Conservation (phyloP, 2,888 invertebrate species). For the Meliscaeva auricollis region DNA sequence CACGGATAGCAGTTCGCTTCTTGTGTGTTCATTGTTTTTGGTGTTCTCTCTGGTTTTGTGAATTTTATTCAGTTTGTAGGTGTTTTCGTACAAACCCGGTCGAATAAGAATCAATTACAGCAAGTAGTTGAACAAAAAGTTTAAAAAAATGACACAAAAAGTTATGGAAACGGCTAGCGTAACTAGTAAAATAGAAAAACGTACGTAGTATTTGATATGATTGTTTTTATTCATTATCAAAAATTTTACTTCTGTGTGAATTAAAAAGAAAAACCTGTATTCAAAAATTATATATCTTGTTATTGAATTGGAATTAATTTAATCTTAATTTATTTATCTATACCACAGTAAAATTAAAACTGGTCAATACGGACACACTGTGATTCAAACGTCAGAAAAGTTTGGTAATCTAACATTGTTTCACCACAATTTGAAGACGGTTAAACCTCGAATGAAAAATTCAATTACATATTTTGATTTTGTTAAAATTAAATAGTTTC, state of each 20-base stretch:
- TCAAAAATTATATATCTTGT: not conserved
- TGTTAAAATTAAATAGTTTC: too few relatives aligned
- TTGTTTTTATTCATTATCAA: not conserved
- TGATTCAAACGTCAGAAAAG: too few relatives aligned
- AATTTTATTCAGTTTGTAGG: constrained; percentile 1
- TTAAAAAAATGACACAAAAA: not conserved
- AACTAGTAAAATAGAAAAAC: not conserved
- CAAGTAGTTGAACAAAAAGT: not conserved
- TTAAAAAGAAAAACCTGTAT: not conserved
- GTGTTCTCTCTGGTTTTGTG: constrained; percentile 1
- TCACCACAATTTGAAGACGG: too few relatives aligned
- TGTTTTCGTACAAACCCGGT: not conserved
- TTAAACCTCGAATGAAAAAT: too few relatives aligned
- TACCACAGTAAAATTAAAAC: too few relatives aligned
- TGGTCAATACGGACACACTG: too few relatives aligned
- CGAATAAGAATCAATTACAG: not conserved
- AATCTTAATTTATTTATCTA: too few relatives aligned
- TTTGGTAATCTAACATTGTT: too few relatives aligned
- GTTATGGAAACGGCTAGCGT: not conserved
- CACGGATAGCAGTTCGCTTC: constrained; percentile 10
- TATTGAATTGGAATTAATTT: not conserved
- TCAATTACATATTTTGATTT: too few relatives aligned
- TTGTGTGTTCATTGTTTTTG: not conserved
- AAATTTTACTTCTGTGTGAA: not conserved
- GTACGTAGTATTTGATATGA: not conserved